phyloP scores from a whole-genome alignment of 1,140 invertebrate genomes.

The Brachionus angularis region DNA sequence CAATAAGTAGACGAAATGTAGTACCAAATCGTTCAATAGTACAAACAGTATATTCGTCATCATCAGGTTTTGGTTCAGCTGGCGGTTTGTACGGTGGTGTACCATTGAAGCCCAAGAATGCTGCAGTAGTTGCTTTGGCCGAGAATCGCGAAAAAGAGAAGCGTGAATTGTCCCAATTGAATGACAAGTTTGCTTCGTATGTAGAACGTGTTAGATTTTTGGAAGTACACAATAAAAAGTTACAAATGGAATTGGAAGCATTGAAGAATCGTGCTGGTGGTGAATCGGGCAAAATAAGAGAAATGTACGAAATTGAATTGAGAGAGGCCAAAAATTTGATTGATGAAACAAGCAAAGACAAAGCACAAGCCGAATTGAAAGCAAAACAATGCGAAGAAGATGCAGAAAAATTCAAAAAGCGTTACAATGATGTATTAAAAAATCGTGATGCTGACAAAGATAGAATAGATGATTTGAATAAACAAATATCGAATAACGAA shows the following conservation, averaged over 20 bases:
- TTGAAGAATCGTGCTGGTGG: conserved; percentile 59
- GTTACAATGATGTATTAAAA: conserved; percentile 57
- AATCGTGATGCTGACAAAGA: conserved; percentile 58
- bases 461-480: conserved; percentile 58
- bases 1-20: conserved; percentile 17
- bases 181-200: conserved; percentile 60
- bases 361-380: conserved; percentile 44
- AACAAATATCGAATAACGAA: conserved; percentile 60
- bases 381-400: conserved; percentile 43
- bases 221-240: conserved; percentile 60
- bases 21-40: conserved; percentile 23
- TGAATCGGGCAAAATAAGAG: conserved; percentile 54
- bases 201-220: conserved; percentile 62
- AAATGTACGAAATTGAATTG: conserved; percentile 54
- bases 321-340: conserved; percentile 45
- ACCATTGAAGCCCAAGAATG: conserved; percentile 38
- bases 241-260: conserved; percentile 58
- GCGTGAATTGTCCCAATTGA: conserved; percentile 61
- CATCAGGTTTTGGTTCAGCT: background rate
- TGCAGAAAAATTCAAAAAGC: conserved; percentile 18
- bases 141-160: conserved; percentile 52
- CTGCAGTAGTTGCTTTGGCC: conserved; percentile 37
- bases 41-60: background rate
- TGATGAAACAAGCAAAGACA: conserved; percentile 47
- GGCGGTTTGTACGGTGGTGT: conserved; percentile 33